These are phyloP conservation scores for Noctuana brunneofusca DNA, from an alignment of 2,888 invertebrate species.

Conservation along the genomic window DNA sequence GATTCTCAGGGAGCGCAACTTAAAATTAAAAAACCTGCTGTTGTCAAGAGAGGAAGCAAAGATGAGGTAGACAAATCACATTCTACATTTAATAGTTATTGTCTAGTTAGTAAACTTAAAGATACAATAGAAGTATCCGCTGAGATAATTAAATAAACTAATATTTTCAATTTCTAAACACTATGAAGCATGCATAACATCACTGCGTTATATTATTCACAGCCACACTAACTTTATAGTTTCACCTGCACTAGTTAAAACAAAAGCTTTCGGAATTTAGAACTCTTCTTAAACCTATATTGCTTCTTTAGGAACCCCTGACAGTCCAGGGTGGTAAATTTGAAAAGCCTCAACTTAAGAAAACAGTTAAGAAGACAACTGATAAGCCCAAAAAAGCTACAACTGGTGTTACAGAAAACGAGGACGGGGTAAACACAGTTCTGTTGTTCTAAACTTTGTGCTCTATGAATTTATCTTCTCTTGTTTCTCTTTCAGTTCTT, in stretches of 20 bases:
- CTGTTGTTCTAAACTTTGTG: constrained; percentile 30
- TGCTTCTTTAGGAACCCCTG: constrained; percentile 75
- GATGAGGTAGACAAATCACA: constrained; percentile 62
- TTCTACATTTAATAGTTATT: background rate
- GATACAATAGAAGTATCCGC: constrained; percentile 41
- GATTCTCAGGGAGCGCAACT: constrained; percentile 74
- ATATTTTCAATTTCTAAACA: constrained; percentile 25
- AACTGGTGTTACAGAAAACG: constrained; percentile 51
- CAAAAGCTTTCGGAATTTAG: constrained; percentile 54
- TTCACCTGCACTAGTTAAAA: constrained; percentile 49
- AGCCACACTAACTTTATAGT: constrained; percentile 57
- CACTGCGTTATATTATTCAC: constrained; percentile 52
- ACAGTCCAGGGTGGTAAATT: constrained; percentile 75
- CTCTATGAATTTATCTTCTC: constrained; percentile 37
- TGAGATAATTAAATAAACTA: constrained; percentile 63
- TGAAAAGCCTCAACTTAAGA: constrained; percentile 76
- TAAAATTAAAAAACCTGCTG: constrained; percentile 77
- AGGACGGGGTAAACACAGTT: constrained; percentile 66
- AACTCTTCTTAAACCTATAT: constrained; percentile 56
- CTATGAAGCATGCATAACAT: constrained; percentile 38
- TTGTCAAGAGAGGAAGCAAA: constrained; percentile 69
- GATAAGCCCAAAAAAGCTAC: constrained; percentile 68
- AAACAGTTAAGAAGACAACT: constrained; percentile 68
- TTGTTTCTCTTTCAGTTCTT: constrained; percentile 35
- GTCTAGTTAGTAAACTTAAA: background rate